phyloP scores from a whole-genome alignment of 2,113 vertebrate genomes.

The Cyphotilapia sp. region DNA sequence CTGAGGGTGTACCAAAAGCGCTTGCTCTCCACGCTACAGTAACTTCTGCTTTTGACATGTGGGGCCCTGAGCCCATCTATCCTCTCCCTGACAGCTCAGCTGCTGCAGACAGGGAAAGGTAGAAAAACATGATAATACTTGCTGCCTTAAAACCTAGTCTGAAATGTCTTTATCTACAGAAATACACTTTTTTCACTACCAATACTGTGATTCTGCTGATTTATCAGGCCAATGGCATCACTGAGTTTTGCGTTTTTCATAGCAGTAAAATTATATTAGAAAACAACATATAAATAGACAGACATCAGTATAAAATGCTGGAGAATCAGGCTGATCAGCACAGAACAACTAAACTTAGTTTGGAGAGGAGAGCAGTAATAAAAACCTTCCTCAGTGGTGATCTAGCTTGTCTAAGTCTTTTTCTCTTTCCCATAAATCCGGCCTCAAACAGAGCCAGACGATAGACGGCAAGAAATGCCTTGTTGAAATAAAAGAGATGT shows the following conservation, averaged over 20 bases:
- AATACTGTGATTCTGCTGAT: not conserved
- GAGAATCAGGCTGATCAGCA: not conserved
- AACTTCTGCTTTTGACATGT: constrained; percentile 45
- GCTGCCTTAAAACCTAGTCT: not conserved
- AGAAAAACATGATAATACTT: not conserved
- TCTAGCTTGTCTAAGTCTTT: not conserved
- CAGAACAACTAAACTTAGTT: not conserved
- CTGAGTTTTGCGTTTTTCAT: not conserved
- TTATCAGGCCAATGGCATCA: not conserved
- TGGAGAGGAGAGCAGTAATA: not conserved
- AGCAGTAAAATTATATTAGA: not conserved
- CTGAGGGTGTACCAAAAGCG: constrained; percentile 16
- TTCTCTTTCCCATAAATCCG: not conserved
- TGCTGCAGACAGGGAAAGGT: not conserved
- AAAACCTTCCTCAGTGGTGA: not conserved
- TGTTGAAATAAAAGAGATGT: not conserved
- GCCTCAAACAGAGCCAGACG: not conserved
- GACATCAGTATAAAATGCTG: not conserved
- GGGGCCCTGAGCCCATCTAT: constrained; percentile 21
- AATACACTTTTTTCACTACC: not conserved
- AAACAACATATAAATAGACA: not conserved
- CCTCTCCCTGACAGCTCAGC: constrained; percentile 27
- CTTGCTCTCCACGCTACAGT: constrained; percentile 33
- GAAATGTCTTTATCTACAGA: not conserved
- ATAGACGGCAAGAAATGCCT: not conserved